Evolutionary conservation across 2,888 invertebrate species (phyloP).

Genomic region (Mythimna ferrago): DNA sequence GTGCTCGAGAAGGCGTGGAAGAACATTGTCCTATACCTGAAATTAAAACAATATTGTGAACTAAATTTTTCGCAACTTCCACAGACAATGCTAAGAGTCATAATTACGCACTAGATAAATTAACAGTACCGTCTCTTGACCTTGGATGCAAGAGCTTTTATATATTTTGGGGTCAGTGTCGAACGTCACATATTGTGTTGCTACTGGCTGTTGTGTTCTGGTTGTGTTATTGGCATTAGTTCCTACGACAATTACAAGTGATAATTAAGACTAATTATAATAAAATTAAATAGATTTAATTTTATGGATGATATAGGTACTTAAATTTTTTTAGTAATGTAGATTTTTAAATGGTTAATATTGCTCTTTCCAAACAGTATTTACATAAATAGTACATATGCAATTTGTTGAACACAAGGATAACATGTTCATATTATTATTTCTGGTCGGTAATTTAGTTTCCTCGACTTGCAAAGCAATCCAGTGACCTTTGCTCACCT

Average conservation of each 20-base stretch:
- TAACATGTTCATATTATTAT: conserved; percentile 2
- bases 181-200: conserved; percentile 44
- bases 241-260: conserved; percentile 8
- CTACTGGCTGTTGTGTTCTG: too few relatives aligned
- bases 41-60: conserved; percentile 66
- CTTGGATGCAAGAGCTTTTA: conserved; percentile 67
- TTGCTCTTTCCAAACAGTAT: not conserved
- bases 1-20: conserved; percentile 96
- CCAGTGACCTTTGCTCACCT: conserved; percentile 2
- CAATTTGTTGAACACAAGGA: conserved; percentile 23
- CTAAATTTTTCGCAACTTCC: conserved; percentile 34
- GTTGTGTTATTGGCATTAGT: conserved; percentile 37
- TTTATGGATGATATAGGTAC: not conserved
- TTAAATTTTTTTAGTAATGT: not conserved
- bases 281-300: not conserved
- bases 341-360: not conserved
- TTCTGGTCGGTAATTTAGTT: not conserved
- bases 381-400: not conserved
- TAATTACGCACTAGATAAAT: conserved; percentile 50
- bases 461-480: not conserved
- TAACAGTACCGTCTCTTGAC: conserved; percentile 57
- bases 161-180: conserved; percentile 75
- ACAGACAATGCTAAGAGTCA: conserved; percentile 55
- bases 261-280: conserved; percentile 8
- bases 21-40: conserved; percentile 93